Evolutionary conservation across 2,113 vertebrate genomes (phyloP).

Genomic region (Cynocephalus volans): DNA sequence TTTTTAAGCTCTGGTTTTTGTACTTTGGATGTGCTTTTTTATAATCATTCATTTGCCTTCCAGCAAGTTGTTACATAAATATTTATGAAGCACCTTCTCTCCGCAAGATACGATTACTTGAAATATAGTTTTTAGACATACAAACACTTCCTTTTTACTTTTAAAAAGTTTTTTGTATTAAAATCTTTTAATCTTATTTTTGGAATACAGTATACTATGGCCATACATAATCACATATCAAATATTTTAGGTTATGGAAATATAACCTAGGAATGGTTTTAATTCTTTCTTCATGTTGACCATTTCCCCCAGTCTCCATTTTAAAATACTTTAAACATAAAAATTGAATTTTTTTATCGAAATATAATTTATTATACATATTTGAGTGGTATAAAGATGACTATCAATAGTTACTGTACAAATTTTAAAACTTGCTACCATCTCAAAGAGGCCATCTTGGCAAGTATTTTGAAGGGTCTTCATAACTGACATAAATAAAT

Average conservation of each 20-base stretch:
- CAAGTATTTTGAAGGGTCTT: neutral
- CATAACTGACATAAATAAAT: neutral
- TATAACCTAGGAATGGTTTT: neutral
- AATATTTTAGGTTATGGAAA: slow-evolving; percentile 33
- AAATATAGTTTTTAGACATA: neutral
- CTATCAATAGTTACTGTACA: too few relatives aligned
- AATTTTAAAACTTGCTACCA: slow-evolving; percentile 2
- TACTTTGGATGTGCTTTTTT: slow-evolving; percentile 9
- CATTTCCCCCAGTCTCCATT: neutral
- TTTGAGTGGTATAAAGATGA: too few relatives aligned
- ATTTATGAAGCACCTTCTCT: slow-evolving; percentile 14
- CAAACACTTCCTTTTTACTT: slow-evolving; percentile 18
- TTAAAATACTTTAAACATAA: neutral
- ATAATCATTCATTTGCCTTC: slow-evolving; percentile 36
- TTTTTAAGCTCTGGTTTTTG: slow-evolving; percentile 49
- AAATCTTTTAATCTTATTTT: slow-evolving; percentile 47
- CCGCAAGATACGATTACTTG: slow-evolving; percentile 38
- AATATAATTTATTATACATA: too few relatives aligned
- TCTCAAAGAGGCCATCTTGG: slow-evolving; percentile 9
- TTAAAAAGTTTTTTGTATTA: slow-evolving; percentile 12
- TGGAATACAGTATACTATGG: neutral
- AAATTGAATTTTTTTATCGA: neutral
- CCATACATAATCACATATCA: neutral
- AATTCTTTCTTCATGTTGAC: neutral
- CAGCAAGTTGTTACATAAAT: slow-evolving; percentile 24